Conservation (phyloP, 2,888 invertebrate genomes). For the Diplazon laetatorius region DNA sequence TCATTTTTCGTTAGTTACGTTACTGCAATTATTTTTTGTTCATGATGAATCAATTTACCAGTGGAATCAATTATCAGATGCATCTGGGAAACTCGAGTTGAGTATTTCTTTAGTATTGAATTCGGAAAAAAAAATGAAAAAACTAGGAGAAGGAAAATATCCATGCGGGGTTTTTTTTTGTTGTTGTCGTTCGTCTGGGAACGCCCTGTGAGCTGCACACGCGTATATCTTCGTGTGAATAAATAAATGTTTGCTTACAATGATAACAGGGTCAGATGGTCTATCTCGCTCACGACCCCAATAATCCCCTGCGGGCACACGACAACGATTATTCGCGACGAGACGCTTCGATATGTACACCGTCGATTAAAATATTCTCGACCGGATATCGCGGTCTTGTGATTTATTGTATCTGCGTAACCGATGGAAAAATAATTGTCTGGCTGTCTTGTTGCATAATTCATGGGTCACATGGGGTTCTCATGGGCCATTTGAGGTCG, state of each 20-base stretch:
- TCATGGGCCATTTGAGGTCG: too few relatives aligned
- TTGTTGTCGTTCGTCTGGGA: too few relatives aligned
- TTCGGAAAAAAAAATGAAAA: too few relatives aligned
- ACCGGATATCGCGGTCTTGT: slow-evolving; percentile 45
- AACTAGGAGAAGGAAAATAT: too few relatives aligned
- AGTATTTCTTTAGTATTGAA: neutral
- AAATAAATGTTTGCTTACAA: slow-evolving; percentile 50
- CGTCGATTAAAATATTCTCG: slow-evolving; percentile 29
- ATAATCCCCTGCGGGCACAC: neutral
- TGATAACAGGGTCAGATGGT: slow-evolving; percentile 52
- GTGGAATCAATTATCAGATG: too few relatives aligned
- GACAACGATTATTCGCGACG: slow-evolving; percentile 26
- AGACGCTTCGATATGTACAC: slow-evolving; percentile 5
- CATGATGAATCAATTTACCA: too few relatives aligned
- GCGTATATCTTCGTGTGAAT: too few relatives aligned
- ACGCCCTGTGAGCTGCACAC: too few relatives aligned
- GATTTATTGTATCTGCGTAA: slow-evolving; percentile 15
- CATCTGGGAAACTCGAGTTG: neutral
- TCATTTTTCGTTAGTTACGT: too few relatives aligned
- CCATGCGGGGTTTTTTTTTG: too few relatives aligned
- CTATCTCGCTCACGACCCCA: slow-evolving; percentile 45
- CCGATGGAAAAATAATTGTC: neutral
- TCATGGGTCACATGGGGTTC: too few relatives aligned
- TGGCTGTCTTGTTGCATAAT: neutral
- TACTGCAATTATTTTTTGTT: too few relatives aligned